Evolutionary conservation across 2,113 vertebrate genomes (phyloP).

Genomic region (Glaucidium brasilianum): DNA sequence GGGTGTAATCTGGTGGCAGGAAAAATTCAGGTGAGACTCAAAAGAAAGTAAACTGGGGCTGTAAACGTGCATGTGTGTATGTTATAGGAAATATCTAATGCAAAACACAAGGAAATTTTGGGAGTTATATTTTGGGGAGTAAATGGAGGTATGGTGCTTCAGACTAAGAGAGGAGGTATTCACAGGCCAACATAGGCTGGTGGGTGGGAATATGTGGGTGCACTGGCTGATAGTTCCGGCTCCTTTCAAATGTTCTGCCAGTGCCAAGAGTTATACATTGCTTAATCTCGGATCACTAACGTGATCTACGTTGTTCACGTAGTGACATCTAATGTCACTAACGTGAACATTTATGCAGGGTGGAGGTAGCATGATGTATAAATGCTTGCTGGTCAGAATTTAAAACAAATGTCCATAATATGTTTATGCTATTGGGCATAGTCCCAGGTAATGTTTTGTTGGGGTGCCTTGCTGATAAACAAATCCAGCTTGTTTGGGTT

Average conservation of each 20-base stretch:
- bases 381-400: not conserved
- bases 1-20: not conserved
- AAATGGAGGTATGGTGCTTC: not conserved
- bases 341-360: accelerated
- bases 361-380: not conserved
- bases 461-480: not conserved
- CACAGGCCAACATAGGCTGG: accelerated
- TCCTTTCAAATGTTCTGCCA: not conserved
- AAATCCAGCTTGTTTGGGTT: not conserved
- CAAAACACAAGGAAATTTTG: not conserved
- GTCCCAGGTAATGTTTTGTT: not conserved
- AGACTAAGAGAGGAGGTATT: not conserved
- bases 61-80: not conserved
- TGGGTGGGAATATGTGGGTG: not conserved
- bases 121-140: accelerated
- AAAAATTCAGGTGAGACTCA: not conserved
- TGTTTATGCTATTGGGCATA: not conserved
- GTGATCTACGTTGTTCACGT: too few species aligned
- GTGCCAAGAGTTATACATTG: not conserved
- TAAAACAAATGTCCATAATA: not conserved
- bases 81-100: not conserved
- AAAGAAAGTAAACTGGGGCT: not conserved
- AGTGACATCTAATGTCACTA: too few species aligned
- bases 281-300: not conserved
- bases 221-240: not conserved